A percentile compares a stretch with the other conserved stretches of the same genome.
phyloP scores from a whole-genome alignment of 2,113 vertebrate species.

The Tychaedon coryphoeus region DNA sequence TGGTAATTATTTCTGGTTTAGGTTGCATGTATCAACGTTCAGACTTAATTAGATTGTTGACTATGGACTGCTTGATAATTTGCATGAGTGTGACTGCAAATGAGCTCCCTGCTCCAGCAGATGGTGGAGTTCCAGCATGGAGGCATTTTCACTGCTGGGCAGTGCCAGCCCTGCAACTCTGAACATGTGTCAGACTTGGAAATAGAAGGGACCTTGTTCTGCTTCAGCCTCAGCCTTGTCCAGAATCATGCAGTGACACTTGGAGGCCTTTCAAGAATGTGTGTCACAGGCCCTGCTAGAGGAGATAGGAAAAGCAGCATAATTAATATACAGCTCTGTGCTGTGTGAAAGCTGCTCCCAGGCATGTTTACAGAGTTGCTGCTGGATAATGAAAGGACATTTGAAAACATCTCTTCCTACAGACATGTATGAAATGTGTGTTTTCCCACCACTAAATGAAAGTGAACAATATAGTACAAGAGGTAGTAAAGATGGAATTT shows the following conservation, averaged over 20 bases:
- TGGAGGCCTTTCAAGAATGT: neutral
- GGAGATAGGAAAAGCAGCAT: neutral
- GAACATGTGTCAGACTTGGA: neutral
- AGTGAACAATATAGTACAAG: neutral
- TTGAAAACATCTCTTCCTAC: neutral
- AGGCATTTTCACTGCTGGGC: neutral
- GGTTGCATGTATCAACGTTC: neutral
- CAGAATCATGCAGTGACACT: neutral
- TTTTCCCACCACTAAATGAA: neutral
- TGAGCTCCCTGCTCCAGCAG: neutral
- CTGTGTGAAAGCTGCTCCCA: neutral
- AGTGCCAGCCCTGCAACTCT: neutral
- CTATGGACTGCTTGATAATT: neutral
- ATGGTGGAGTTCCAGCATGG: neutral
- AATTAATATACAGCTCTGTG: neutral
- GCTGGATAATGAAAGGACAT: neutral
- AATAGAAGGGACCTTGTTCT: constrained; percentile 22
- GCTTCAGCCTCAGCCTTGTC: neutral
- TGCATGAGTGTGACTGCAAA: neutral
- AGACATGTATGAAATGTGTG: neutral
- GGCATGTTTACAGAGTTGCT: neutral
- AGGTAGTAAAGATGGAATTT: neutral
- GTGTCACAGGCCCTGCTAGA: neutral
- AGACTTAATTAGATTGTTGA: neutral
- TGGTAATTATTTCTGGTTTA: neutral